Conservation (phyloP, 1,140 invertebrate genomes). For the Lepidurus apus region DNA sequence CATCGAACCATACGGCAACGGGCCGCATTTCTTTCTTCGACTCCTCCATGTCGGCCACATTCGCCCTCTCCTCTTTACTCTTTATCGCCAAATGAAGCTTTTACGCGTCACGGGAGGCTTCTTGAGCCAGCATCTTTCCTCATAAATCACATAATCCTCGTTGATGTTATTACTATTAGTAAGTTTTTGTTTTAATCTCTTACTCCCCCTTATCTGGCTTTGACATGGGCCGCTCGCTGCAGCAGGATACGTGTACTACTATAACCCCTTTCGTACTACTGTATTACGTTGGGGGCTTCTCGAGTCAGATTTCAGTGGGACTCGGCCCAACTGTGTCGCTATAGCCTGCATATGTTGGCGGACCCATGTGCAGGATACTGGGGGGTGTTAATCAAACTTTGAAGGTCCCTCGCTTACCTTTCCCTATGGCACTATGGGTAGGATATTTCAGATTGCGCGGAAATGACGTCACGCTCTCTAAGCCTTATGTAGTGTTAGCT, state of each 20-base stretch:
- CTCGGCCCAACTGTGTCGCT: not conserved
- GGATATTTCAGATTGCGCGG: not conserved
- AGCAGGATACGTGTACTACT: too few species aligned
- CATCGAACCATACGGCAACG: constrained; percentile 12
- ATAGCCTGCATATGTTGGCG: not conserved
- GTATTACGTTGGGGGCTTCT: too few species aligned
- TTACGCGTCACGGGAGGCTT: not conserved
- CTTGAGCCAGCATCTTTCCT: not conserved
- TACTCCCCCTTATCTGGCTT: not conserved
- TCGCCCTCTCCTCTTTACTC: not conserved
- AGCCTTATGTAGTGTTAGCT: constrained; percentile 21
- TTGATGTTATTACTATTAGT: not conserved
- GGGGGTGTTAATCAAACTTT: not conserved
- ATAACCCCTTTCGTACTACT: too few species aligned
- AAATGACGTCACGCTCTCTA: constrained; percentile 1
- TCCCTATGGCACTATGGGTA: not conserved
- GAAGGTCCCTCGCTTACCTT: not conserved
- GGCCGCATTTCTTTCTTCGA: constrained; percentile 18
- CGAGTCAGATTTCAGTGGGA: not conserved
- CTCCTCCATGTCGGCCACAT: constrained; percentile 9
- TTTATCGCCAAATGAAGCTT: not conserved
- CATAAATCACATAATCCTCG: not conserved
- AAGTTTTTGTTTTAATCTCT: not conserved
- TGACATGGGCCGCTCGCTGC: not conserved
- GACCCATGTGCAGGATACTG: not conserved